Evolutionary conservation across 2,888 invertebrate species (phyloP).

Genomic region (Palloptera scutellata): DNA sequence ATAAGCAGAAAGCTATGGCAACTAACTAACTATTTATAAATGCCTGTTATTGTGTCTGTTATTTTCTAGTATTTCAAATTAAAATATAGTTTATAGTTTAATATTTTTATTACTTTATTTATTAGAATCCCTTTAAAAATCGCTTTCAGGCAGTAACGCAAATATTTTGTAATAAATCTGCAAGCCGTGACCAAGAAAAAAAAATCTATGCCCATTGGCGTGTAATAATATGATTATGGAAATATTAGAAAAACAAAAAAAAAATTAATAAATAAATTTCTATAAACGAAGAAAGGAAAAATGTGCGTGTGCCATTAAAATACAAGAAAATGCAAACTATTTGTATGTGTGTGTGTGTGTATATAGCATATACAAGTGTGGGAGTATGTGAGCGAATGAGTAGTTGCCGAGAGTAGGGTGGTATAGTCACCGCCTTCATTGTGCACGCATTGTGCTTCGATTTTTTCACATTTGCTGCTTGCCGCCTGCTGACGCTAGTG

Average conservation of each 20-base stretch:
- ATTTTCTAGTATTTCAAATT: too few species aligned
- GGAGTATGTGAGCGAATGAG: background rate
- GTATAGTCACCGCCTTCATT: background rate
- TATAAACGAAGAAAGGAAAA: background rate
- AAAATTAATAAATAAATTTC: background rate
- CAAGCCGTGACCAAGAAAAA: background rate
- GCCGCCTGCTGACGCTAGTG: background rate
- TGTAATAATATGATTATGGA: slow-evolving; percentile 11
- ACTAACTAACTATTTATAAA: too few species aligned
- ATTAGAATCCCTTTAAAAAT: too few species aligned
- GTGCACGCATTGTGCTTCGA: slow-evolving; percentile 7
- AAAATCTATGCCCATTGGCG: slow-evolving; percentile 1
- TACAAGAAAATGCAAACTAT: slow-evolving; percentile 2
- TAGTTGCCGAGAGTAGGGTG: background rate
- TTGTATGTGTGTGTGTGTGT: background rate
- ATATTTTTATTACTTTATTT: too few species aligned
- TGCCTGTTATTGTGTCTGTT: too few species aligned
- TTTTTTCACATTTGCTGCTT: slow-evolving; percentile 22
- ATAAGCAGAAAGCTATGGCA: too few species aligned
- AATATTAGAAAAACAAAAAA: slow-evolving; percentile 5
- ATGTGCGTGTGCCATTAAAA: background rate
- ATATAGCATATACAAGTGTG: too few species aligned
- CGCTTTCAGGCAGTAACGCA: background rate
- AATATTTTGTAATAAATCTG: background rate
- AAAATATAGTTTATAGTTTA: too few species aligned